Base-by-base conservation (phyloP, 2,797 vertebrate species). In the Trachops cirrhosus region DNA sequence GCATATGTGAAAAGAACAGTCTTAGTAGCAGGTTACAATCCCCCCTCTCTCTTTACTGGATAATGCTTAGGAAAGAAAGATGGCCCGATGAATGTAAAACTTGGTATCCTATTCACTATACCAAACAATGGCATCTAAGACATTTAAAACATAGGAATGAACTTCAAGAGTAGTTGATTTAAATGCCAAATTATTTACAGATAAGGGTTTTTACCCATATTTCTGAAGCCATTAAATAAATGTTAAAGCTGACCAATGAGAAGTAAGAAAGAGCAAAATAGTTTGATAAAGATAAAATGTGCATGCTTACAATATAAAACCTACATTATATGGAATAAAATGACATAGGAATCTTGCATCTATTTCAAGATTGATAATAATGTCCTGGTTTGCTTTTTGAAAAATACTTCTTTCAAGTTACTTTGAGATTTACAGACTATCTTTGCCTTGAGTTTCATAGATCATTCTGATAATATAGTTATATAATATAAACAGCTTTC, bases 271-370 rank as follows among this genome's bases (percentile, higher is more conserved):
- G 57, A 96, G 67, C 62, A 96, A 97, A 96, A 95, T 50, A 22
- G 41, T 74, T 95, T 97, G 95, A 97, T 98, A 94, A 98, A 97
- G 91, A 95, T 95, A 97, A 98, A 93, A 97, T 96, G 79, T 78
- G n/a, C 15, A 26, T 22, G n/a, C 22, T 78, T 78, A 78, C n/a
- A 78, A 37, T 78, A 78, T 16, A 21, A 78, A 78, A 54, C 48
- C n/a, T 37, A 52, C 32, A 78, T 16, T 54, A 26, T 37, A 54
- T 54, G 75, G 21, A 54, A 37, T 78, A 94, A 96, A 97, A 97
- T 94, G 78, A 92, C 86, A 54, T 5, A 54, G 46, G 46, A 92
- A 80, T 74, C 21, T 96, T 86, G 9, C 34, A 89, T 70, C 73
- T 83, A 91, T 64, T 83, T 85, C 48, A 57, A 46, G 6, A 9